Percentiles rank a stretch among this genome's conserved stretches.
Conservation (phyloP, 2,113 vertebrate genomes). For the Etheostoma spectabile region DNA sequence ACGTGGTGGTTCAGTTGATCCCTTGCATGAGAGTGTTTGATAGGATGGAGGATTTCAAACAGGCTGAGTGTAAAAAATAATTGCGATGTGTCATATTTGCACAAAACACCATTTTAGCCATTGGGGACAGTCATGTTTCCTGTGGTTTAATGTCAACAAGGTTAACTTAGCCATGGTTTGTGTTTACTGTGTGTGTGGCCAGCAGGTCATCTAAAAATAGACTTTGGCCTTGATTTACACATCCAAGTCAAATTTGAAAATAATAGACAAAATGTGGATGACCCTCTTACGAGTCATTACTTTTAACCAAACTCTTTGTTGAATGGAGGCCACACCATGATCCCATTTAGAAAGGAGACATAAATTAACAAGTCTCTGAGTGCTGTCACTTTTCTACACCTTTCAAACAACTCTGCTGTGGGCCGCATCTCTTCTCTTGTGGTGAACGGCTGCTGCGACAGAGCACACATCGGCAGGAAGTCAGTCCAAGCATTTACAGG, state of each 20-base stretch:
- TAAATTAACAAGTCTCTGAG: background rate
- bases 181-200: constrained; percentile 8
- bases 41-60: background rate
- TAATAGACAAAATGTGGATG: background rate
- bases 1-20: background rate
- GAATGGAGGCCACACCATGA: too few species aligned
- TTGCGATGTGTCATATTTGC: background rate
- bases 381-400: constrained; percentile 2
- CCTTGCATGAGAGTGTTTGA: background rate
- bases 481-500: constrained; percentile 74
- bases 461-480: constrained; percentile 77
- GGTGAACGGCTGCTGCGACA: constrained; percentile 71
- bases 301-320: background rate
- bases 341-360: background rate
- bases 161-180: constrained; percentile 31
- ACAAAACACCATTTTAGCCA: background rate
- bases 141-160: background rate
- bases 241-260: background rate
- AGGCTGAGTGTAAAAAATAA: background rate
- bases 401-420: constrained; percentile 57
- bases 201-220: constrained; percentile 26
- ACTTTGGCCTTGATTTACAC: background rate
- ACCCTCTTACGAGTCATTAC: background rate
- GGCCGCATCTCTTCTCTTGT: constrained; percentile 74
- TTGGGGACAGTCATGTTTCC: background rate